These are phyloP conservation scores for Drosophila nebulosa DNA, from an alignment of 1,140 invertebrate genomes.

Conservation along the genomic window DNA sequence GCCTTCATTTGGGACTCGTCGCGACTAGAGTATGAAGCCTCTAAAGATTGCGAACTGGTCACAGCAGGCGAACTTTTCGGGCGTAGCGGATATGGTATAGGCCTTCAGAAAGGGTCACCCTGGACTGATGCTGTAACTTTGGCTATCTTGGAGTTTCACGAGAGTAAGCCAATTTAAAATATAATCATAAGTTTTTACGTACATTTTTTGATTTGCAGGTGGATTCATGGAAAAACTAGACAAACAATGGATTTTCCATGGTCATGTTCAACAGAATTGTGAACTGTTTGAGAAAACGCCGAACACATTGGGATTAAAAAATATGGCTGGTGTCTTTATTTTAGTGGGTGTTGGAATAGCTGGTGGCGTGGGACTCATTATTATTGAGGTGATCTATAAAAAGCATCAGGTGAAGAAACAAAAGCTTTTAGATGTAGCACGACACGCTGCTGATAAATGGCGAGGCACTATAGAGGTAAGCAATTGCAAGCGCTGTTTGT, in stretches of 20 bases:
- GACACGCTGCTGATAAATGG: conserved; percentile 98
- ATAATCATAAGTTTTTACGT: conserved; percentile 19
- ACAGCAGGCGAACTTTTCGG: conserved; percentile 99
- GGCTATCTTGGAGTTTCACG: conserved; percentile 96
- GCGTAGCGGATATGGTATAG: conserved; percentile 97
- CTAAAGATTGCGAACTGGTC: conserved; percentile 97
- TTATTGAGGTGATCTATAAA: conserved; percentile 99
- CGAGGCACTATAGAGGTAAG: conserved; percentile 94
- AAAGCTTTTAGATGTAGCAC: conserved; percentile 94
- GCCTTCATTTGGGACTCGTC: conserved; percentile 99
- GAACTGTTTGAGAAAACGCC: conserved; percentile 97
- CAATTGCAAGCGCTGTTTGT: too few relatives aligned
- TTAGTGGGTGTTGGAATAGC: conserved; percentile 96
- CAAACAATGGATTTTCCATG: conserved; percentile 96
- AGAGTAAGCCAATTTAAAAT: conserved; percentile 87
- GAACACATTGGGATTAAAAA: conserved; percentile 97
- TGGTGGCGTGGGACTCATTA: conserved; percentile 95
- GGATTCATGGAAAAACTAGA: conserved; percentile 99
- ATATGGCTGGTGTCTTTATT: conserved; percentile 99
- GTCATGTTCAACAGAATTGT: conserved; percentile 90
- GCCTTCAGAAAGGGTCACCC: conserved; percentile 96
- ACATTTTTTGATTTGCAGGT: conserved; percentile 83
- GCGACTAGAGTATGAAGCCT: conserved; percentile 97
- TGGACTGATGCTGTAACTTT: conserved; percentile 97
- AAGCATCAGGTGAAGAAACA: conserved; percentile 97